phyloP scores from a whole-genome alignment of 2,797 vertebrate species.

The Fundulus diaphanus region DNA sequence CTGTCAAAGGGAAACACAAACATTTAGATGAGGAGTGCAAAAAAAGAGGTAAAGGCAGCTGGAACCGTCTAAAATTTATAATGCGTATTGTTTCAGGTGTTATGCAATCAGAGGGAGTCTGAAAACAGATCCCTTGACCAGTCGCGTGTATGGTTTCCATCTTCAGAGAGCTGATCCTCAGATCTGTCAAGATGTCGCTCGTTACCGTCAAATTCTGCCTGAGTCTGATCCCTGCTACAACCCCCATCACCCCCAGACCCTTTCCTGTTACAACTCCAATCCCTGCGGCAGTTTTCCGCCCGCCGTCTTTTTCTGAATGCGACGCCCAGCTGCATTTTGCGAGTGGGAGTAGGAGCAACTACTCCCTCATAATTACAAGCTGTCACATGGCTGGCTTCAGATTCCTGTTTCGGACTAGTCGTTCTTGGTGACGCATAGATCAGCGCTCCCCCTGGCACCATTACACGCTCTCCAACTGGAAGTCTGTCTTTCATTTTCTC shows the following conservation, averaged over 20 bases:
- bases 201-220: not conserved
- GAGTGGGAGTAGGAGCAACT: conserved; percentile 53
- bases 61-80: not conserved
- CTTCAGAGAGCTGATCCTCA: not conserved
- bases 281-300: not conserved
- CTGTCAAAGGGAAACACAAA: not conserved
- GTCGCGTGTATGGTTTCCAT: conserved; percentile 49
- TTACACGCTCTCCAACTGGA: not conserved
- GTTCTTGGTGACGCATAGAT: conserved; percentile 3
- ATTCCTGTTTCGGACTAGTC: not conserved
- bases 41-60: not conserved
- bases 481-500: not conserved
- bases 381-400: conserved; percentile 15
- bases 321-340: conserved; percentile 2
- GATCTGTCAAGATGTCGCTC: not conserved
- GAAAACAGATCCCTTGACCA: conserved; percentile 77
- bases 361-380: conserved; percentile 23
- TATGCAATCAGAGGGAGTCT: conserved; percentile 48
- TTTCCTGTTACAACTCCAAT: not conserved
- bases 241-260: not conserved
- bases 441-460: conserved; percentile 3
- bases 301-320: conserved; percentile 2
- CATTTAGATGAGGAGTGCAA: not conserved
- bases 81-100: not conserved
- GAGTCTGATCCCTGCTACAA: conserved; percentile 27